phyloP scores from a whole-genome alignment of 2,113 vertebrate species.

The Seriola aureovittata region DNA sequence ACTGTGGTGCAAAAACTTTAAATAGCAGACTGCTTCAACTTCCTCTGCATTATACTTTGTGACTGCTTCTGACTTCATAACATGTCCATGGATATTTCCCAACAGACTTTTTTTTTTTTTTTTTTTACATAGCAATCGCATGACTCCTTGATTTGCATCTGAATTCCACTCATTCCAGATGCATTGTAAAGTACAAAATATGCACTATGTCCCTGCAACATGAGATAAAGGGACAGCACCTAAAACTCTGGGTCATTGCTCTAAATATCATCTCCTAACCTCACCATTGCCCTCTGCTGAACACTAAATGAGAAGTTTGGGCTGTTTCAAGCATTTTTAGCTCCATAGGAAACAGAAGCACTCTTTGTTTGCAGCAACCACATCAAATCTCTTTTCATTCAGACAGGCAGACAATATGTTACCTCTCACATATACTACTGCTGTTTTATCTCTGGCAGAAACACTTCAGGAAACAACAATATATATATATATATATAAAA shows the following conservation, averaged over 20 bases:
- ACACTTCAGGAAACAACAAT: too few species aligned
- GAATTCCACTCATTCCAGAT: conserved; percentile 54
- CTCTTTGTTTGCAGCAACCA: background rate
- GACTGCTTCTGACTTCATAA: conserved; percentile 58
- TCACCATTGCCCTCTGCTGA: conserved; percentile 71
- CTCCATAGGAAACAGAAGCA: background rate
- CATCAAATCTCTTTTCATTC: background rate
- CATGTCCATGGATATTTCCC: conserved; percentile 42
- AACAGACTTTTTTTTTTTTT: conserved; percentile 17
- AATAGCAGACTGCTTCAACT: conserved; percentile 61
- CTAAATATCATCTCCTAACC: conserved; percentile 27
- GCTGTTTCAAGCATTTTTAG: background rate
- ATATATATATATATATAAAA: too few species aligned
- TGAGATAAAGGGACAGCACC: conserved; percentile 34
- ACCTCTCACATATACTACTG: background rate
- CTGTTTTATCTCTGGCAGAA: background rate
- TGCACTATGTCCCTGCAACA: conserved; percentile 46
- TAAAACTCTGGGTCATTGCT: conserved; percentile 14
- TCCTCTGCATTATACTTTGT: conserved; percentile 64
- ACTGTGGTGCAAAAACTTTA: conserved; percentile 48
- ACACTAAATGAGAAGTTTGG: background rate
- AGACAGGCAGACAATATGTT: too few species aligned
- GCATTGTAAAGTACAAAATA: conserved; percentile 15
- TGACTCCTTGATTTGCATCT: conserved; percentile 32
- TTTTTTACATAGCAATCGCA: conserved; percentile 21